Percentiles rank a stretch among this genome's conserved stretches.
Conservation (phyloP, 2,888 invertebrate species). For the Apamea epomidion region DNA sequence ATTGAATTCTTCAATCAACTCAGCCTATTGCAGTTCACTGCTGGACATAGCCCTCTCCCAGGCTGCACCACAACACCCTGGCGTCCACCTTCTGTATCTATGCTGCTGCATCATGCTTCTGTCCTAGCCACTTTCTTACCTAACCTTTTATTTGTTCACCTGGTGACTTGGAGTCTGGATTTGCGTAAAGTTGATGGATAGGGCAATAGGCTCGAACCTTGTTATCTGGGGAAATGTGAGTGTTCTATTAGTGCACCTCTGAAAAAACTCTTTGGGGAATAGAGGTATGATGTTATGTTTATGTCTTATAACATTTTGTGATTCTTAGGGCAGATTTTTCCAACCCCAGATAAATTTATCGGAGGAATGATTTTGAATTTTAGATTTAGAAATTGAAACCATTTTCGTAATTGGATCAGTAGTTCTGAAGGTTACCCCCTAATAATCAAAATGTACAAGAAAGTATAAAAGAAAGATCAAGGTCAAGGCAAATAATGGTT, state of each 20-base stretch:
- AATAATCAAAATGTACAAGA: background rate
- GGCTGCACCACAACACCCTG: background rate
- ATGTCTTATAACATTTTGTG: background rate
- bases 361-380: too few species aligned
- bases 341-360: too few species aligned
- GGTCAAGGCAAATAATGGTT: background rate
- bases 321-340: too few species aligned
- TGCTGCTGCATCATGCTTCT: background rate
- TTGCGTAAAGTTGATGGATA: background rate
- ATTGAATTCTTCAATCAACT: background rate
- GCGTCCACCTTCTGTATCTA: background rate
- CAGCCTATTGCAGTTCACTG: background rate
- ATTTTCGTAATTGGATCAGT: too few species aligned
- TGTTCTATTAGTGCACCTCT: background rate
- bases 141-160: background rate
- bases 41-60: background rate
- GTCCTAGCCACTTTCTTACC: background rate
- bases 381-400: too few species aligned
- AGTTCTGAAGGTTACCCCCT: too few species aligned
- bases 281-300: background rate
- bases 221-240: background rate
- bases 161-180: background rate
- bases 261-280: too few species aligned
- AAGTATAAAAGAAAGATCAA: background rate
- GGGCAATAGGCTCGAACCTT: background rate